Evolutionary conservation across 2,888 invertebrate species (phyloP), one percentile per base, ranked within the genome.

Genomic region (Acrocyrtus sp.): DNA sequence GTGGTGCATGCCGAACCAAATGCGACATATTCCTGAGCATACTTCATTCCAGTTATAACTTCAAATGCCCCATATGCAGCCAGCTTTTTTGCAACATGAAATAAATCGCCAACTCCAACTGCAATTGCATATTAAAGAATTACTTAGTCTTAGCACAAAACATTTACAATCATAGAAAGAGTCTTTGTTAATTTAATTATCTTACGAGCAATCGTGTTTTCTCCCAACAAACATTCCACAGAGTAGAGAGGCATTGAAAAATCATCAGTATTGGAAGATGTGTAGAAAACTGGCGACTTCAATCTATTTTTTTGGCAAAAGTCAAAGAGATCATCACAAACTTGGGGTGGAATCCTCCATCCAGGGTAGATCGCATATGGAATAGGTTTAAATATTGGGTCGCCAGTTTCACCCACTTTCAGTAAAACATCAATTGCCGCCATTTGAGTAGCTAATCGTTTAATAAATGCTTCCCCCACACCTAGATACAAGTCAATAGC

Each of bases 281-380:
- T 26, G 3, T 41, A 12, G 26, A 51, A 66, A 1, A 24, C 4
- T 4, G 72, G 72, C 0, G n/a, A 0, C n/a, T 54, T 41, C 4
- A 72, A 15, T 0, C 17, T 24, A 29, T 72, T 63, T 19, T 39
- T 29, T 8, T 24, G n/a, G 26, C 72, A 72, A 27, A 60, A 8
- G 0, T 26, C 10, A 26, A 24, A 2, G 6, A 66, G 41, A 19
- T 65, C 65, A 22, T 21, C 4, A 6, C 10, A 6, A 12, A 72
- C 54, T 2, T 41, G n/a, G 0, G 60, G 39, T 12, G 34, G 34
- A 3, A 66, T 47, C 22, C 72, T 41, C 63, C 72, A 72, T 1
- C 72, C 72, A 6, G 72, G 72, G 8, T 54, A 21, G 8, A 72
- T 27, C 2, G 53, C 60, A 29, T n/a, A 72, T 1, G 72, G 65